Evolutionary conservation across 2,888 invertebrate genomes (phyloP), one percentile per base, ranked within the genome.

Genomic region (Cheilosia scutellata): DNA sequence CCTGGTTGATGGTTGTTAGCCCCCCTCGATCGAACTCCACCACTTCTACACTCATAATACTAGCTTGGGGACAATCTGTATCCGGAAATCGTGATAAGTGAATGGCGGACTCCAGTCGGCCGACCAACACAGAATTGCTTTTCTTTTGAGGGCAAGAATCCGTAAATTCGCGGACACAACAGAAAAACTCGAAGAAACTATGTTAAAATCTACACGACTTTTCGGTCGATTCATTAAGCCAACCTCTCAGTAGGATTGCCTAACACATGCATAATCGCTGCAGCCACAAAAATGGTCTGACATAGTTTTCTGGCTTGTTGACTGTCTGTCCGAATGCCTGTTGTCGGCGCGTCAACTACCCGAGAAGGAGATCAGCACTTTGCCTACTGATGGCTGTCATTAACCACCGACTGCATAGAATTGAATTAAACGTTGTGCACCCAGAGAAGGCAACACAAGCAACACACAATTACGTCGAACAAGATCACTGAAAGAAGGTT

Each of bases 41-140:
- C 20, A 20, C 20, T 20, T 20, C 20, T 20, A 20, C 20, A 20
- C 20, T 20, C 20, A n/a, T n/a, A n/a, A n/a, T 5, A 44, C 42
- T 5, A 13, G n/a, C 49, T 25, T 27, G 51, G 25, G 2, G 51
- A 51, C 25, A 13, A 13, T 57, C 16, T 16, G 60, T 42, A 60
- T 74, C 72, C 72, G 72, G 63, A 74, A 74, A 74, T 27, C 74
- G 74, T 74, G 63, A 53, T 55, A 40, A 74, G 51, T 71, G 71
- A 71, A 71, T 49, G 71, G 58, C 58, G 47, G 16, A 5, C 40
- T 27, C 9, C 4, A 66, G 27, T 68, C 55, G 5, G 37, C 13
- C 13, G 1, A 11, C 31, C 16, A 44, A 1, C 13, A 16, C 20
- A 11, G 1, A 55, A 57, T 6, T 68, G 20, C 55, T 42, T 57